A percentile compares a stretch with the other conserved stretches of the same genome.
phyloP scores from a whole-genome alignment of 2,113 vertebrate genomes.

The Barbus barbus region DNA sequence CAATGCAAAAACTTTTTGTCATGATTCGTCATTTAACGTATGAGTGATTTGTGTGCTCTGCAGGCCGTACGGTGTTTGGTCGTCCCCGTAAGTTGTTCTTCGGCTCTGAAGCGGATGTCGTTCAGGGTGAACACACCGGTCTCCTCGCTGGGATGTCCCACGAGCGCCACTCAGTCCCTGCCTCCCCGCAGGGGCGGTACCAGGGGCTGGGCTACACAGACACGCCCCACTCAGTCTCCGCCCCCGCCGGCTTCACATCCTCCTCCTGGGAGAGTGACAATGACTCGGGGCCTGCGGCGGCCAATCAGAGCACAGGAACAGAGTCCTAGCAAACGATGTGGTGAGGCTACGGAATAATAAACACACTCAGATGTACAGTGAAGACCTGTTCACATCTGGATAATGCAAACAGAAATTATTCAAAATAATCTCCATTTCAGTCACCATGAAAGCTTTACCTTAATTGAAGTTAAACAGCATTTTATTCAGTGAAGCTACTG shows the following conservation, averaged over 20 bases:
- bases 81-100: slow-evolving; percentile 60
- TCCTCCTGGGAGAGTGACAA: slow-evolving; percentile 45
- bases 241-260: slow-evolving; percentile 44
- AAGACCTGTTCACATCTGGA: background rate
- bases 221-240: slow-evolving; percentile 51
- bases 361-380: too few relatives aligned
- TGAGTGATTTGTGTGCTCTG: background rate
- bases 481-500: background rate
- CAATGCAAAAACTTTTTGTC: background rate
- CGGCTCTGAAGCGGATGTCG: slow-evolving; percentile 60
- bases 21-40: background rate
- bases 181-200: slow-evolving; percentile 44
- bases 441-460: background rate
- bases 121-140: slow-evolving; percentile 40
- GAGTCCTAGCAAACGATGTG: slow-evolving; percentile 19
- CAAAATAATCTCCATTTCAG: background rate
- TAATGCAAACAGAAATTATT: background rate
- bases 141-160: slow-evolving; percentile 32
- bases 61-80: slow-evolving; percentile 45
- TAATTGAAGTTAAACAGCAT: background rate
- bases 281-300: background rate
- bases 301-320: slow-evolving; percentile 33
- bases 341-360: background rate
- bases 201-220: slow-evolving; percentile 49
- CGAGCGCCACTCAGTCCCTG: slow-evolving; percentile 28